Conservation (phyloP, 2,888 invertebrate species). For the Eretmocerus hayati region DNA sequence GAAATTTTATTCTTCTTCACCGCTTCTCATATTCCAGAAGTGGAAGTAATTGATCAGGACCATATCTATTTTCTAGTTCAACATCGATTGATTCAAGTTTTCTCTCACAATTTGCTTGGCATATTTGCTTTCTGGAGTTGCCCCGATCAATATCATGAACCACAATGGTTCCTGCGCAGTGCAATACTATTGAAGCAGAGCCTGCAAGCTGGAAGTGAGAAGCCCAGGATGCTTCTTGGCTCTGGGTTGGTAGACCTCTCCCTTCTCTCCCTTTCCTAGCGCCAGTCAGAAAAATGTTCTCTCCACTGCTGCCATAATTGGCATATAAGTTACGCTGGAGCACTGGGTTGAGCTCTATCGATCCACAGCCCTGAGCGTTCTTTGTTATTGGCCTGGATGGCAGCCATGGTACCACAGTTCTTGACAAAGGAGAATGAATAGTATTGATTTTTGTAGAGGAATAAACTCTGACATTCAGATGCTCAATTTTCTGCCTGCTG, state of each 20-base stretch:
- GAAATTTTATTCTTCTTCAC: constrained; percentile 6
- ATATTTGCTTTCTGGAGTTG: constrained; percentile 11
- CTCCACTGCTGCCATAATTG: constrained; percentile 33
- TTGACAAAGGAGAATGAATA: neutral
- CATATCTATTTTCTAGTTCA: constrained; percentile 24
- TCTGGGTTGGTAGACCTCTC: constrained; percentile 18
- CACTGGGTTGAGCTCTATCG: constrained; percentile 30
- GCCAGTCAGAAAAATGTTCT: constrained; percentile 34
- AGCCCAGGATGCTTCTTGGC: constrained; percentile 29
- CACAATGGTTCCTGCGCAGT: constrained; percentile 39
- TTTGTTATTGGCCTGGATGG: constrained; percentile 24
- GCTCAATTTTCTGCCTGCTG: too few relatives aligned
- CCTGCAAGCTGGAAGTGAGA: constrained; percentile 17
- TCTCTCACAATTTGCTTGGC: constrained; percentile 10
- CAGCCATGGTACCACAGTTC: constrained; percentile 5
- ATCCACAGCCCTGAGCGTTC: constrained; percentile 31
- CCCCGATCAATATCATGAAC: constrained; percentile 42
- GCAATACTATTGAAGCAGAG: constrained; percentile 27
- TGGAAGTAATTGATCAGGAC: constrained; percentile 30
- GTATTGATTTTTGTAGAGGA: neutral
- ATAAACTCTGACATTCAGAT: too few relatives aligned
- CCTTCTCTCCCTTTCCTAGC: constrained; percentile 20
- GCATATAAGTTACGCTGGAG: constrained; percentile 38
- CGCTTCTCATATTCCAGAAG: constrained; percentile 11
- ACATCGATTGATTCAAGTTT: constrained; percentile 10